Conservation (phyloP, 2,888 invertebrate genomes). For the Prenolepis imparis region DNA sequence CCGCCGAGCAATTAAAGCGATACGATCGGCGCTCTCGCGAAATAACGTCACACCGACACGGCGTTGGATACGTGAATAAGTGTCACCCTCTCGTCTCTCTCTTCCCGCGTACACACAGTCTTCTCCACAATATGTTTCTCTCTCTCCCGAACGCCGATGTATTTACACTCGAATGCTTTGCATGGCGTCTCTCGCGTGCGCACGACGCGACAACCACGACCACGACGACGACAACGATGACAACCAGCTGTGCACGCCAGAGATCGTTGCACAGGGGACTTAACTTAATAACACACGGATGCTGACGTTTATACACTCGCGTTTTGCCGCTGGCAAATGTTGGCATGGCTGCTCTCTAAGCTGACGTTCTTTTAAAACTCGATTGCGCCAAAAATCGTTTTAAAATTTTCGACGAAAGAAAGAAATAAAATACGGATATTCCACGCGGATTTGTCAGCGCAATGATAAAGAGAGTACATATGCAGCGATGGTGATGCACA, state of each 20-base stretch:
- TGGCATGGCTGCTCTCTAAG: slow-evolving; percentile 49
- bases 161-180: slow-evolving; percentile 76
- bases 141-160: slow-evolving; percentile 58
- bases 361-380: background rate
- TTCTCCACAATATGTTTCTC: background rate
- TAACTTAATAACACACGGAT: slow-evolving; percentile 71
- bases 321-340: slow-evolving; percentile 60
- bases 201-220: slow-evolving; percentile 52
- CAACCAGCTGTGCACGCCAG: slow-evolving; percentile 67
- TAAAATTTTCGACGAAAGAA: background rate
- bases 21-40: slow-evolving; percentile 81
- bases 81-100: slow-evolving; percentile 60
- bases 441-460: background rate
- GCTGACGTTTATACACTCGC: slow-evolving; percentile 62
- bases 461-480: background rate
- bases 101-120: background rate
- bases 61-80: slow-evolving; percentile 72
- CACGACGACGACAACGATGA: slow-evolving; percentile 47
- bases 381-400: slow-evolving; percentile 1
- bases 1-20: slow-evolving; percentile 84
- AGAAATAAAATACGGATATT: too few relatives aligned
- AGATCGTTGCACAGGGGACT: slow-evolving; percentile 62
- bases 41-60: slow-evolving; percentile 81
- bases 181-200: slow-evolving; percentile 73
- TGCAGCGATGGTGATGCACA: background rate